A percentile compares a stretch with the other conserved stretches of the same genome.
phyloP scores from a whole-genome alignment of 2,888 invertebrate genomes.

The Noctua janthe region DNA sequence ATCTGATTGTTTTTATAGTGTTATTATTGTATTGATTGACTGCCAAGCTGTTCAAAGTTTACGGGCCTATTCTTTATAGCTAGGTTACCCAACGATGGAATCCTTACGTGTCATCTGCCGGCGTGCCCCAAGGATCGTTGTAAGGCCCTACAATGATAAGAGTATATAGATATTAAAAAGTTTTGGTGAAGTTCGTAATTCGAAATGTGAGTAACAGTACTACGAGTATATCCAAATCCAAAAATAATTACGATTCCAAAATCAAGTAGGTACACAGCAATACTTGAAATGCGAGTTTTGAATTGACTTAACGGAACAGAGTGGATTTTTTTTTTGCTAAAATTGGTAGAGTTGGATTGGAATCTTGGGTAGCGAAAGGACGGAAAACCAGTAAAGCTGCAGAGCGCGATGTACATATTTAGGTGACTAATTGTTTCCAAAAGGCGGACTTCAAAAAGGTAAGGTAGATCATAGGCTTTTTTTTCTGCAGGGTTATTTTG shows the following conservation, averaged over 20 bases:
- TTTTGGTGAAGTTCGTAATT: not conserved
- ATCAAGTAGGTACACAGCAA: not conserved
- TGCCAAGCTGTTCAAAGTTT: conserved; percentile 8
- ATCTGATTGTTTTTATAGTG: not conserved
- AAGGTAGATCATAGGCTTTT: conserved; percentile 17
- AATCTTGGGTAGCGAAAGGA: not conserved
- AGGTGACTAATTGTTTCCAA: not conserved
- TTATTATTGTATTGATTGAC: not conserved
- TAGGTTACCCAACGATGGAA: not conserved
- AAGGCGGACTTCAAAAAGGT: conserved; percentile 14
- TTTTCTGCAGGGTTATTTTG: not conserved
- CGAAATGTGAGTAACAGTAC: not conserved
- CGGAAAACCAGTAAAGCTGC: not conserved
- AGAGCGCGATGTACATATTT: not conserved
- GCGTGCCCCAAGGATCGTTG: not conserved
- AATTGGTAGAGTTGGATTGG: not conserved
- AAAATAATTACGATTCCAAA: not conserved
- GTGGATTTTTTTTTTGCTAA: not conserved
- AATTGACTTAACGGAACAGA: not conserved
- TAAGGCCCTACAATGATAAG: not conserved
- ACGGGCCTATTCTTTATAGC: not conserved
- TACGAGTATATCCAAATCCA: not conserved
- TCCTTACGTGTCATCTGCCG: not conserved
- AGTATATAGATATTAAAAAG: not conserved
- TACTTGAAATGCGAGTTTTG: not conserved